phyloP scores from a whole-genome alignment of 2,797 vertebrate genomes.

The Scomberomorus guttatus region DNA sequence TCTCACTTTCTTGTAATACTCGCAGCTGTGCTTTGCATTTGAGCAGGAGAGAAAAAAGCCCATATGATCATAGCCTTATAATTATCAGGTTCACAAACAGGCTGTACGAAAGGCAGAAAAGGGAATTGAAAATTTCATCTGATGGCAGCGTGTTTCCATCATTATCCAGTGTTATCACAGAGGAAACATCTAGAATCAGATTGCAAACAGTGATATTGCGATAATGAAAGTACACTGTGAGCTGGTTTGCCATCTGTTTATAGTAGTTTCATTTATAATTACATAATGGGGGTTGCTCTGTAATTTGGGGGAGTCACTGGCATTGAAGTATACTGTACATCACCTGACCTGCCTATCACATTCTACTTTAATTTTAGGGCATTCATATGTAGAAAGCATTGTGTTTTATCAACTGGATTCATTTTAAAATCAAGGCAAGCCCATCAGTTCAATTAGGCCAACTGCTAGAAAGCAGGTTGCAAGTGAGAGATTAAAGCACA shows the following conservation, averaged over 20 bases:
- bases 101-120: slow-evolving; percentile 6
- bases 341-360: not conserved
- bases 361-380: not conserved
- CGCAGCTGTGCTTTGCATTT: slow-evolving; percentile 43
- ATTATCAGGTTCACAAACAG: slow-evolving; percentile 17
- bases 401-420: slow-evolving; percentile 43
- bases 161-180: slow-evolving; percentile 27
- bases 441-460: slow-evolving; percentile 57
- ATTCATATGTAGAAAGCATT: not conserved
- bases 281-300: not conserved
- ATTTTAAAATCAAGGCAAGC: slow-evolving; percentile 50
- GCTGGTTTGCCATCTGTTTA: slow-evolving; percentile 4
- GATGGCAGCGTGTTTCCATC: slow-evolving; percentile 31
- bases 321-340: not conserved
- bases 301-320: not conserved
- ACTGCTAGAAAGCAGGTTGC: slow-evolving; percentile 54
- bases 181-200: slow-evolving; percentile 16
- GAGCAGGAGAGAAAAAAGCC: not conserved
- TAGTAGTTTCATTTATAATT: not conserved
- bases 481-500: slow-evolving; percentile 73
- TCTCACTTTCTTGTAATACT: slow-evolving; percentile 14
- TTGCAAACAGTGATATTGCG: slow-evolving; percentile 3
- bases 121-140: slow-evolving; percentile 23
- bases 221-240: slow-evolving; percentile 16
- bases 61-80: slow-evolving; percentile 32